A percentile compares a stretch with the other conserved stretches of the same genome.
Evolutionary conservation across 2,888 invertebrate genomes (phyloP).

Genomic region (Euclidia mi): DNA sequence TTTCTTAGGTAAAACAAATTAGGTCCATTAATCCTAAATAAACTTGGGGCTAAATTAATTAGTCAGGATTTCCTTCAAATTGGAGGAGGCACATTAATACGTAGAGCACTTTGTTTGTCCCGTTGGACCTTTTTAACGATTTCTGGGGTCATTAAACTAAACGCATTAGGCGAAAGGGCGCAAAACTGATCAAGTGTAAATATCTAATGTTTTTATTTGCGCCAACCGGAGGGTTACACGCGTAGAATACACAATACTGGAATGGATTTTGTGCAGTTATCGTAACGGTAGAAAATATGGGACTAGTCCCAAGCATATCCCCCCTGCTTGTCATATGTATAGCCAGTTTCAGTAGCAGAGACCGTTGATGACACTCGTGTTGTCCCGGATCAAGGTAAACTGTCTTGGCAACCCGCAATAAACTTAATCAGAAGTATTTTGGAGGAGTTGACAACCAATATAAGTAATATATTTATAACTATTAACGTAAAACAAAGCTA

Average conservation of each 20-base stretch:
- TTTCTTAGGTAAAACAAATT: too few species aligned
- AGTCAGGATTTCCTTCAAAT: constrained; percentile 28
- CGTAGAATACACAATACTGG: constrained; percentile 42
- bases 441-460: too few species aligned
- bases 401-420: too few species aligned
- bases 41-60: constrained; percentile 22
- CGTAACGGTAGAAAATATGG: too few species aligned
- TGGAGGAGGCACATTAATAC: constrained; percentile 39
- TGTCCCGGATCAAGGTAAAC: too few species aligned
- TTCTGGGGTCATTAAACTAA: constrained; percentile 85
- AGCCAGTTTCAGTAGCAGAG: too few species aligned
- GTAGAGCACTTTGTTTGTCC: constrained; percentile 33
- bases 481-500: too few species aligned
- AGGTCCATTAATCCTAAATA: constrained; percentile 15
- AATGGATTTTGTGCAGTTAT: constrained; percentile 17
- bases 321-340: too few species aligned
- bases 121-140: constrained; percentile 72
- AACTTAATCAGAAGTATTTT: too few species aligned
- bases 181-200: constrained; percentile 83
- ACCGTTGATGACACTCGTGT: too few species aligned
- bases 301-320: too few species aligned
- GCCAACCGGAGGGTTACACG: constrained; percentile 55
- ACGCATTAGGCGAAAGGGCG: constrained; percentile 81
- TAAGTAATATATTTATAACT: too few species aligned
- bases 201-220: constrained; percentile 85